Percentiles rank a stretch among this genome's conserved stretches.
Conservation (phyloP, 2,797 vertebrate genomes). For the Lagodon rhomboides region DNA sequence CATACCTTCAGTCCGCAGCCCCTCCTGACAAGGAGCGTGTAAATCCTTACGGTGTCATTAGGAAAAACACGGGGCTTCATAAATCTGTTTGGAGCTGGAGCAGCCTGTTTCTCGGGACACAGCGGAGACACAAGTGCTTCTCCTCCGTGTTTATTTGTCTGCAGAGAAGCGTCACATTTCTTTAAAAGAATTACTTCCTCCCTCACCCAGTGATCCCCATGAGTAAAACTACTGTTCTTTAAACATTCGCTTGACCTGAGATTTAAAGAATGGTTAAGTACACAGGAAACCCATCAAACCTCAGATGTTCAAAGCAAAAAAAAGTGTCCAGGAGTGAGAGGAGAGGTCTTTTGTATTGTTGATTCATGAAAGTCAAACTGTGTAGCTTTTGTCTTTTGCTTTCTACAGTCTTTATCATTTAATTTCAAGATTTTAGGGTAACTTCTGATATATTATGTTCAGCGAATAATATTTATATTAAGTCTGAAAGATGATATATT, state of each 20-base stretch:
- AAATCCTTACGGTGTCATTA: constrained; percentile 81
- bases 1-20: constrained; percentile 65
- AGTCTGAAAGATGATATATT: constrained; percentile 8
- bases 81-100: constrained; percentile 70
- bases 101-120: constrained; percentile 38
- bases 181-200: constrained; percentile 66
- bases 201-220: constrained; percentile 52
- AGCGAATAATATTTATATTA: constrained; percentile 3
- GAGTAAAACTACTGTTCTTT: constrained; percentile 62
- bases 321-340: constrained; percentile 3
- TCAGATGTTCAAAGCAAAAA: constrained; percentile 48
- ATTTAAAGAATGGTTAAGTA: constrained; percentile 66
- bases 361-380: constrained; percentile 45
- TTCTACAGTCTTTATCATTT: background rate
- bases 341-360: constrained; percentile 49
- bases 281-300: constrained; percentile 71
- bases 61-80: constrained; percentile 80
- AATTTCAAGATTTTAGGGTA: constrained; percentile 27
- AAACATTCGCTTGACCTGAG: constrained; percentile 66
- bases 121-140: constrained; percentile 43
- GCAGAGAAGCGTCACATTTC: constrained; percentile 62
- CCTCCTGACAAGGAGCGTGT: constrained; percentile 76
- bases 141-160: constrained; percentile 71
- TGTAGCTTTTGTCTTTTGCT: constrained; percentile 24
- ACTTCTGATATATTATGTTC: constrained; percentile 3